These are phyloP conservation scores for Plebejus argus DNA, from an alignment of 2,888 invertebrate genomes.

Conservation along the genomic window DNA sequence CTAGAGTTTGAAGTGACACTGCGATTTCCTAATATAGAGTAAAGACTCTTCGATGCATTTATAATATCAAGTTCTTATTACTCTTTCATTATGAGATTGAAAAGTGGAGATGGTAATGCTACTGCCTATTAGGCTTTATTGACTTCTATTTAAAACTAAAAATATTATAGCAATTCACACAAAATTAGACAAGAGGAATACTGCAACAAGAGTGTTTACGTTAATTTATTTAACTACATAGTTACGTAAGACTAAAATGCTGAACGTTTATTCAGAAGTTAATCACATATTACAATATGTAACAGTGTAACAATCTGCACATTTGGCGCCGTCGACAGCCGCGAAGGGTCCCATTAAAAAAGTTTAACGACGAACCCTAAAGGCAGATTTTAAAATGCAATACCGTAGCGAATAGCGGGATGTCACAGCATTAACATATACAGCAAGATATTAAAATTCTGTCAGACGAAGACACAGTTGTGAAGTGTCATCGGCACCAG, in stretches of 20 bases:
- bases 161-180: too few species aligned
- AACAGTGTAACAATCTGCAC: background rate
- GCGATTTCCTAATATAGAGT: background rate
- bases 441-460: slow-evolving; percentile 79
- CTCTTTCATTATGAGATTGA: too few species aligned
- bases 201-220: too few species aligned
- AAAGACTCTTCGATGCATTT: too few species aligned
- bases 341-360: background rate
- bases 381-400: slow-evolving; percentile 35
- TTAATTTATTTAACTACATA: too few species aligned
- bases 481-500: slow-evolving; percentile 76
- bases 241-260: too few species aligned
- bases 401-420: slow-evolving; percentile 46
- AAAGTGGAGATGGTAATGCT: too few species aligned
- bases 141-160: too few species aligned
- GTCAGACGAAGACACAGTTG: slow-evolving; percentile 74
- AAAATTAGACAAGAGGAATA: too few species aligned
- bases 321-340: background rate
- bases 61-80: too few species aligned
- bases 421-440: slow-evolving; percentile 68
- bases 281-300: background rate
- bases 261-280: too few species aligned
- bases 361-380: slow-evolving; percentile 42
- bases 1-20: background rate
- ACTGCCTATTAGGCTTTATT: too few species aligned